Conservation (phyloP, 2,888 invertebrate genomes). For the Hymenopus coronatus region DNA sequence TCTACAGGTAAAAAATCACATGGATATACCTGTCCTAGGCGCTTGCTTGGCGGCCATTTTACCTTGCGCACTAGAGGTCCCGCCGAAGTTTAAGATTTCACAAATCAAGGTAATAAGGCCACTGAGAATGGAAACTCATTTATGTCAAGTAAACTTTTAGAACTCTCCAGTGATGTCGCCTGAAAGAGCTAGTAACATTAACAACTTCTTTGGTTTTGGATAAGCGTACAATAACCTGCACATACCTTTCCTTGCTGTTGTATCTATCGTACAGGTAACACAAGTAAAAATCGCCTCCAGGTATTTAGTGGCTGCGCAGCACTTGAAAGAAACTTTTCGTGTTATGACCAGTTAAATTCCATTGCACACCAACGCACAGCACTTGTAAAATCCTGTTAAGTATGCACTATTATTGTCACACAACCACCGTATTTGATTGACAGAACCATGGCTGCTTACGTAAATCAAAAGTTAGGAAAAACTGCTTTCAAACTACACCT, state of each 20-base stretch:
- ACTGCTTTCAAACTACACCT: neutral
- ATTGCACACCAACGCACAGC: neutral
- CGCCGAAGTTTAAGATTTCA: conserved; percentile 8
- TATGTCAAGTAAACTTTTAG: neutral
- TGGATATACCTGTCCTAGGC: conserved; percentile 7
- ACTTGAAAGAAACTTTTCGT: conserved; percentile 15
- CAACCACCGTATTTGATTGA: conserved; percentile 13
- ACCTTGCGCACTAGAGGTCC: neutral
- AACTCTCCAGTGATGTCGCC: neutral
- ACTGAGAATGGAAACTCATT: neutral
- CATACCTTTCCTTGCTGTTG: conserved; percentile 19
- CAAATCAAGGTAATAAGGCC: neutral
- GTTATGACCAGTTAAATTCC: conserved; percentile 3
- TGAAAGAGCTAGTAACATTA: neutral
- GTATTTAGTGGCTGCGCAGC: conserved; percentile 18
- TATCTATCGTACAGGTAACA: conserved; percentile 15
- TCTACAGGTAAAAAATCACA: conserved; percentile 9
- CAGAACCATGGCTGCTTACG: conserved; percentile 12
- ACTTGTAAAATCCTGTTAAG: neutral
- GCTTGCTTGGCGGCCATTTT: conserved; percentile 14
- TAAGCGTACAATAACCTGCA: neutral
- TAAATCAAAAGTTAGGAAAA: conserved; percentile 5
- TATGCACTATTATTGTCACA: conserved; percentile 8
- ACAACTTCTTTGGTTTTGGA: neutral
- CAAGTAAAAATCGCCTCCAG: conserved; percentile 15